A percentile compares a stretch with the other conserved stretches of the same genome.
Evolutionary conservation across 2,888 invertebrate species (phyloP).

Genomic region (Suillia variegata): DNA sequence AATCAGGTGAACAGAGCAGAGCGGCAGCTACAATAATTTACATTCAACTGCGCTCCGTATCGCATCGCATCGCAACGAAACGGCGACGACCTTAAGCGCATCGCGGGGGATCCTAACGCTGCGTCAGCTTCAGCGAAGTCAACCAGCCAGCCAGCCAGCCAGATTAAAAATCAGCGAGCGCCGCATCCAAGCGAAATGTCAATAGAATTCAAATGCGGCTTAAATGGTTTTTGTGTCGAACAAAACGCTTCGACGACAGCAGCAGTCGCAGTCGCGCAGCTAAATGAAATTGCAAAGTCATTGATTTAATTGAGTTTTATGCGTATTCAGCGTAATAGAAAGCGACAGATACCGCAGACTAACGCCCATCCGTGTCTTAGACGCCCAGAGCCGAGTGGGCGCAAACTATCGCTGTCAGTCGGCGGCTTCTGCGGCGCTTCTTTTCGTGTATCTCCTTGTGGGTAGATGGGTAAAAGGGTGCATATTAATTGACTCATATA

Average conservation of each 20-base stretch:
- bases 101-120: too few species aligned
- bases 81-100: neutral
- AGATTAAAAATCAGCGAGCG: too few species aligned
- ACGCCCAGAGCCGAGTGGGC: too few species aligned
- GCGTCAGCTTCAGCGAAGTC: too few species aligned
- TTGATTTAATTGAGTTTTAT: conserved; percentile 50
- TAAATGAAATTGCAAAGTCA: conserved; percentile 40
- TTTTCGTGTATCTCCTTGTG: neutral
- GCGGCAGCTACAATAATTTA: neutral
- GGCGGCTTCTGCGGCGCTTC: conserved; percentile 1
- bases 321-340: conserved; percentile 19
- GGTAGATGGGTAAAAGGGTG: conserved; percentile 15
- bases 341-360: too few species aligned
- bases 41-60: neutral
- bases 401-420: neutral
- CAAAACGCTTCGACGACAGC: neutral
- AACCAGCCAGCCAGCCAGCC: neutral
- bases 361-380: too few species aligned
- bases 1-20: neutral
- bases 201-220: neutral
- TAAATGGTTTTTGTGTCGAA: neutral
- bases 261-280: neutral
- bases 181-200: neutral
- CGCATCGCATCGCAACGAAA: neutral
- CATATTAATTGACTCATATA: conserved; percentile 19